phyloP scores from a whole-genome alignment of 2,888 invertebrate species.

The Cheilosia vulpina region DNA sequence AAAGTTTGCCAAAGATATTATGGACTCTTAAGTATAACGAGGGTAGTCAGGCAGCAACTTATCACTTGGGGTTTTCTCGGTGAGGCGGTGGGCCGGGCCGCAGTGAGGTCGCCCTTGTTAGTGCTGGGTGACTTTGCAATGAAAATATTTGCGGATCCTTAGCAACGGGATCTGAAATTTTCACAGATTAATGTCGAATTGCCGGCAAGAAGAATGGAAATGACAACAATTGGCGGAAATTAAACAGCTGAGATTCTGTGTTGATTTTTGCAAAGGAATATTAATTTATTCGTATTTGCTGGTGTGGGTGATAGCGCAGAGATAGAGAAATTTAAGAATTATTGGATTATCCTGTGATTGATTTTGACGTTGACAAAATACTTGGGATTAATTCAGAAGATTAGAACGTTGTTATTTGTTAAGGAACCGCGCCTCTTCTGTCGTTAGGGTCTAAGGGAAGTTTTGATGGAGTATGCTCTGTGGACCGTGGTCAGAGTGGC shows the following conservation, averaged over 20 bases:
- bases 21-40: constrained; percentile 75
- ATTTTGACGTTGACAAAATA: constrained; percentile 2
- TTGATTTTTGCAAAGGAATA: constrained; percentile 51
- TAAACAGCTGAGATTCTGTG: constrained; percentile 69
- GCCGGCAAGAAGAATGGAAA: constrained; percentile 63
- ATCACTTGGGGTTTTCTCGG: constrained; percentile 63
- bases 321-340: constrained; percentile 6
- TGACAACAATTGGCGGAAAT: constrained; percentile 67
- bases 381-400: too few relatives aligned
- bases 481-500: too few relatives aligned
- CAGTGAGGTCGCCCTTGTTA: background rate
- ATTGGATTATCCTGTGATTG: constrained; percentile 64
- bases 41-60: constrained; percentile 72
- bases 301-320: background rate
- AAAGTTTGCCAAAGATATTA: constrained; percentile 75
- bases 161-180: constrained; percentile 64
- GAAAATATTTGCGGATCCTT: constrained; percentile 73
- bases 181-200: constrained; percentile 70
- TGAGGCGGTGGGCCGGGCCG: background rate
- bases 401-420: too few relatives aligned
- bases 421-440: too few relatives aligned
- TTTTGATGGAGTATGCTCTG: too few relatives aligned
- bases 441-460: too few relatives aligned
- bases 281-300: constrained; percentile 1
- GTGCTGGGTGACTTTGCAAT: constrained; percentile 50